Conservation (phyloP, 2,888 invertebrate genomes). For the Cybosia mesomella region DNA sequence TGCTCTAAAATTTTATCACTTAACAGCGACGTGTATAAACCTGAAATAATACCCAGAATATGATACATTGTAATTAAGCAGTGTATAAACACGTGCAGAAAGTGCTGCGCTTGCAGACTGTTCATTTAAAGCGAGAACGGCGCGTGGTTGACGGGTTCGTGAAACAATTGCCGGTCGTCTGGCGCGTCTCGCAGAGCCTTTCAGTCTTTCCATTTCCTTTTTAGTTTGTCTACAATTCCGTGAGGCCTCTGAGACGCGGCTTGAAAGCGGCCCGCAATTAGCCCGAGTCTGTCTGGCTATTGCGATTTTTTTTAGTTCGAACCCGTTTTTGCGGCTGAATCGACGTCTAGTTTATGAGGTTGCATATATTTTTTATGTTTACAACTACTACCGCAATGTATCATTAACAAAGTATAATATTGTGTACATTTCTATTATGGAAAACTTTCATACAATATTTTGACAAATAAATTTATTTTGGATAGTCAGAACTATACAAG, state of each 20-base stretch:
- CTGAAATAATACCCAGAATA: neutral
- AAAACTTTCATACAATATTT: neutral
- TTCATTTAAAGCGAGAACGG: conserved; percentile 54
- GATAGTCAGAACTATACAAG: too few relatives aligned
- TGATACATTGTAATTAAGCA: conserved; percentile 10
- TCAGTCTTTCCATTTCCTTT: conserved; percentile 69
- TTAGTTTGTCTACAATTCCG: conserved; percentile 66
- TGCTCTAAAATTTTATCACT: neutral
- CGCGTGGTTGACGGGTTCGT: conserved; percentile 44
- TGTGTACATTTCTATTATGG: too few relatives aligned
- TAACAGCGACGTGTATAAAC: neutral
- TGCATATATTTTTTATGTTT: neutral
- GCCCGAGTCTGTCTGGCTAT: conserved; percentile 59
- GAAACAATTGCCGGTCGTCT: conserved; percentile 67
- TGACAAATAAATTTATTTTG: too few relatives aligned
- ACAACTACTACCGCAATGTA: neutral
- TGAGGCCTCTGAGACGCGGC: conserved; percentile 58
- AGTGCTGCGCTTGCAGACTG: conserved; percentile 42
- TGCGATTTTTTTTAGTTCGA: conserved; percentile 37
- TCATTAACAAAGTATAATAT: too few relatives aligned
- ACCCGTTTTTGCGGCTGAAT: conserved; percentile 36
- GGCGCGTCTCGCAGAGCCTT: conserved; percentile 55
- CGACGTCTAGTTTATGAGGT: conserved; percentile 18
- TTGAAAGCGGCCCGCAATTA: conserved; percentile 77
- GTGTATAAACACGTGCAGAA: neutral